Percentiles rank a stretch among this genome's conserved stretches.
Conservation (phyloP, 1,140 invertebrate genomes). For the Drosophila malerkotliana region DNA sequence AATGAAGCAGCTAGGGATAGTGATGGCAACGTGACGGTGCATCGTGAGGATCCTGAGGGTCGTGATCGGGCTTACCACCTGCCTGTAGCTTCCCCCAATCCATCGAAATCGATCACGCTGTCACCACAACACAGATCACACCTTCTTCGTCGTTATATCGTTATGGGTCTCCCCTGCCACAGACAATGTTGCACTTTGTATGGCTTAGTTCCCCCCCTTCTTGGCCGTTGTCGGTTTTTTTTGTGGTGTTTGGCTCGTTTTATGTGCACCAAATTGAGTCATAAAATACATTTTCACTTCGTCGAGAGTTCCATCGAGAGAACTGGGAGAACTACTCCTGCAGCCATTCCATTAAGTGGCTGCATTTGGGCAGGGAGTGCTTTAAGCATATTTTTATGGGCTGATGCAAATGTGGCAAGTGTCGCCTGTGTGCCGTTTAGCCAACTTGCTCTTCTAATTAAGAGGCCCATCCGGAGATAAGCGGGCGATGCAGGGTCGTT, state of each 20-base stretch:
- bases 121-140: conserved; percentile 48
- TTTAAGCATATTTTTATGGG: conserved; percentile 50
- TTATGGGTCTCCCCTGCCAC: conserved; percentile 18
- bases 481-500: neutral
- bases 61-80: neutral
- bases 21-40: conserved; percentile 21
- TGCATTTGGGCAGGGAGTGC: conserved; percentile 64
- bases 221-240: neutral
- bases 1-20: neutral
- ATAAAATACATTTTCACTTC: conserved; percentile 77
- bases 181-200: conserved; percentile 77
- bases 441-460: conserved; percentile 49
- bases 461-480: conserved; percentile 38
- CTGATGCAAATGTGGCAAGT: conserved; percentile 47
- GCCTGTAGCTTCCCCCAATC: neutral
- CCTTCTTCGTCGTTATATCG: conserved; percentile 33
- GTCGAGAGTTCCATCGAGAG: conserved; percentile 3
- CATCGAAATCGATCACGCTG: conserved; percentile 11
- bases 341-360: conserved; percentile 43
- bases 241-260: conserved; percentile 37
- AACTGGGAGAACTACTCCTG: no score
- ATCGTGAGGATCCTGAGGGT: neutral
- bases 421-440: conserved; percentile 47
- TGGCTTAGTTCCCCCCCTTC: conserved; percentile 8
- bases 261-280: conserved; percentile 80